Conservation (phyloP, 2,797 vertebrate species). For the Sciaenops ocellatus region DNA sequence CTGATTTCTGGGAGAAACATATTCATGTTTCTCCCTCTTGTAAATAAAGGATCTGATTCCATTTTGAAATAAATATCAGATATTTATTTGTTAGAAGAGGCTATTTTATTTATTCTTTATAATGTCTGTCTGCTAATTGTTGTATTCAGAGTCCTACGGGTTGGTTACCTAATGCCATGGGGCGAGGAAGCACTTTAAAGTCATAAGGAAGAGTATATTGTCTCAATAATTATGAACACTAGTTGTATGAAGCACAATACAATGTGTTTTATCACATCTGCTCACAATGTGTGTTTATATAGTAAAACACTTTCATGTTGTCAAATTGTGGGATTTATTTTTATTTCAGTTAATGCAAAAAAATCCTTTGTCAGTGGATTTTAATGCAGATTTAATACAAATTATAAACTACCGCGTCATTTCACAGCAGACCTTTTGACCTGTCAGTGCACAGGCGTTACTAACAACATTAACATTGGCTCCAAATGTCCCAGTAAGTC, state of each 20-base stretch:
- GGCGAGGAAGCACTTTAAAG: constrained; percentile 3
- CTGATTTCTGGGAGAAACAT: neutral
- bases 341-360: neutral
- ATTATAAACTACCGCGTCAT: neutral
- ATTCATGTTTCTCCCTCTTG: neutral
- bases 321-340: neutral
- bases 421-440: neutral
- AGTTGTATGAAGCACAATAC: neutral
- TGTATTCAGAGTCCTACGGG: neutral
- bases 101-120: neutral
- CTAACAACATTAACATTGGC: neutral
- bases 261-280: neutral
- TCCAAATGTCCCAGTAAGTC: neutral
- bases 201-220: neutral
- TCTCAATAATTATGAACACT: neutral
- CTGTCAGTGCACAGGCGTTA: neutral
- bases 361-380: neutral
- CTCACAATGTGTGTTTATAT: neutral
- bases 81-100: neutral
- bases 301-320: neutral
- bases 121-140: neutral
- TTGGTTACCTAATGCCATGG: neutral
- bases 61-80: neutral
- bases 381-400: neutral
- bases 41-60: neutral